Conservation (phyloP, 2,888 invertebrate species). For the Sinhomidia bicolor region DNA sequence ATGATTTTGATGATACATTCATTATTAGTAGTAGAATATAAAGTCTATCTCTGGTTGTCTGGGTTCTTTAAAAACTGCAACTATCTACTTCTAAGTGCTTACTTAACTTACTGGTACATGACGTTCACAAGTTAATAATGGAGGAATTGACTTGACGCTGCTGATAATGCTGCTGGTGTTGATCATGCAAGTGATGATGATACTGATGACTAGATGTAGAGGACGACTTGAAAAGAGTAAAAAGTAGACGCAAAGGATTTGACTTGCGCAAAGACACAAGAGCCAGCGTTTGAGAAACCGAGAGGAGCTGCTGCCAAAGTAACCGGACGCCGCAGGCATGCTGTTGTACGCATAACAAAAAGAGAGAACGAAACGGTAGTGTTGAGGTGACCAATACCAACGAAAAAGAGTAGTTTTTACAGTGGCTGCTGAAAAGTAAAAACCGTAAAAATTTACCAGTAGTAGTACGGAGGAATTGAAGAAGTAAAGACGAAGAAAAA, state of each 20-base stretch:
- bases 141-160: constrained; percentile 38
- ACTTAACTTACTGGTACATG: constrained; percentile 36
- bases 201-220: constrained; percentile 13
- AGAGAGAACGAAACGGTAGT: constrained; percentile 47
- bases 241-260: constrained; percentile 53
- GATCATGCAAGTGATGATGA: constrained; percentile 51
- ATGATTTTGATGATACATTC: constrained; percentile 31
- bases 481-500: not conserved
- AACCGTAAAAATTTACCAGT: too few species aligned
- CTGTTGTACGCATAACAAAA: constrained; percentile 22
- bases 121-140: constrained; percentile 45
- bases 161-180: not conserved
- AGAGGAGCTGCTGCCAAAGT: constrained; percentile 43
- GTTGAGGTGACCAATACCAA: constrained; percentile 38
- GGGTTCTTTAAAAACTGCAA: not conserved
- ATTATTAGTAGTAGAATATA: not conserved
- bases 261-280: constrained; percentile 54
- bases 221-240: constrained; percentile 60
- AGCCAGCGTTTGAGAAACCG: constrained; percentile 66
- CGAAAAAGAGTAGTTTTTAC: constrained; percentile 9
- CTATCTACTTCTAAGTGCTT: not conserved
- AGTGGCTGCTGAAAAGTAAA: constrained; percentile 43
- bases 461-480: not conserved
- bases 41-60: not conserved
- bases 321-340: constrained; percentile 63